Conservation (phyloP, 23 tunicate species). For the Aplidium turbinatum region DNA sequence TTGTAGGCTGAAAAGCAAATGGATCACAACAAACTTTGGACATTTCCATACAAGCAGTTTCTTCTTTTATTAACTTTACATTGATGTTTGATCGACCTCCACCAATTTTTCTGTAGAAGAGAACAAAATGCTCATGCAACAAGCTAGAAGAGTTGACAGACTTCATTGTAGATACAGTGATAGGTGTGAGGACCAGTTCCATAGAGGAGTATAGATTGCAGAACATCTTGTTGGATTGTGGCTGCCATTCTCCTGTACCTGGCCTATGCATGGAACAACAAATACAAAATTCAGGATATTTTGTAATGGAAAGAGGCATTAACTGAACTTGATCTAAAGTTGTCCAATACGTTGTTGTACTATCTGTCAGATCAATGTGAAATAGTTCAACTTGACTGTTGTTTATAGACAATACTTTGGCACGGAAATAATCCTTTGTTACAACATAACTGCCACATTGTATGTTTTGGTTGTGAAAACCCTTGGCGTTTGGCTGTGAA, state of each 20-base stretch:
- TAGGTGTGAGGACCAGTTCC: conserved; percentile 18
- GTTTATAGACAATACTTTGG: conserved; percentile 15
- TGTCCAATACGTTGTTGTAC: conserved; percentile 12
- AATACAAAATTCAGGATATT: conserved; percentile 40
- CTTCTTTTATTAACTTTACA: conserved; percentile 32
- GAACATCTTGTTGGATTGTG: conserved; percentile 3
- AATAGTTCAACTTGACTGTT: conserved; percentile 20
- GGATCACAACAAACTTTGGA: conserved; percentile 9
- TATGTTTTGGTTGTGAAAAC: not conserved
- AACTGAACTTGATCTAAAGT: not conserved
- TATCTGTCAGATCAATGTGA: conserved; percentile 40
- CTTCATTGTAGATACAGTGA: conserved; percentile 17
- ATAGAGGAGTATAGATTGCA: not conserved
- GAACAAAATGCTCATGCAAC: conserved; percentile 30
- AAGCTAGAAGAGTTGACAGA: not conserved
- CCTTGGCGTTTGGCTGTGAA: not conserved
- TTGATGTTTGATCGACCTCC: conserved; percentile 25
- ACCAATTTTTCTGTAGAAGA: conserved; percentile 21
- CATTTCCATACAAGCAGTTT: not conserved
- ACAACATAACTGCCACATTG: conserved; percentile 28
- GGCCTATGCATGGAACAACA: conserved; percentile 44
- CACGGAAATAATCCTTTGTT: conserved; percentile 22
- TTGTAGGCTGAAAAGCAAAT: conserved; percentile 28
- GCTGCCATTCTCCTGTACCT: not conserved
- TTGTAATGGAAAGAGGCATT: conserved; percentile 17